A percentile compares a stretch with the other conserved stretches of the same genome.
phyloP scores from a whole-genome alignment of 2,888 invertebrate genomes.

The Marasmarcha lunaedactyla region DNA sequence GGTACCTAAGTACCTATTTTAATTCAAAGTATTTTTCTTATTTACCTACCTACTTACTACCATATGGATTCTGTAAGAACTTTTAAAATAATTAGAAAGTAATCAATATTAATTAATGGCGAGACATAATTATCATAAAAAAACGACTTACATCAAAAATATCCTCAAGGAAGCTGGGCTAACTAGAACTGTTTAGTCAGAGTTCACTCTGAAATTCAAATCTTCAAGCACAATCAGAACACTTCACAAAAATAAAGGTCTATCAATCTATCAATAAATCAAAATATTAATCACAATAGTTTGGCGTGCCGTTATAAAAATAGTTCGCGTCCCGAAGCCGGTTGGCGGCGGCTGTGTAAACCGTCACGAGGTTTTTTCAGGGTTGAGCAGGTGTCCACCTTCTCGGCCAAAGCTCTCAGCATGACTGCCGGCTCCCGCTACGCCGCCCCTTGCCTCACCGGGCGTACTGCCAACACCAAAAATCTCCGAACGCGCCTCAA shows the following conservation, averaged over 20 bases:
- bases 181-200: slow-evolving; percentile 4
- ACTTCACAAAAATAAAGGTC: slow-evolving; percentile 38
- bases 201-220: slow-evolving; percentile 19
- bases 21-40: too few relatives aligned
- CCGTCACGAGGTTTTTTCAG: slow-evolving; percentile 56
- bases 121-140: too few relatives aligned
- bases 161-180: too few relatives aligned
- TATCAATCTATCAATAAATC: neutral
- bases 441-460: slow-evolving; percentile 59
- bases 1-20: too few relatives aligned
- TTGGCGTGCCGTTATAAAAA: slow-evolving; percentile 51
- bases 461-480: slow-evolving; percentile 62
- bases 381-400: slow-evolving; percentile 58
- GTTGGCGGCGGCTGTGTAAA: slow-evolving; percentile 18
- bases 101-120: too few relatives aligned
- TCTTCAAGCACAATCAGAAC: slow-evolving; percentile 31
- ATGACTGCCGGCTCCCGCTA: slow-evolving; percentile 69
- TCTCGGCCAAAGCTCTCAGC: slow-evolving; percentile 64
- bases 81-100: too few relatives aligned
- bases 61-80: too few relatives aligned
- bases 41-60: too few relatives aligned
- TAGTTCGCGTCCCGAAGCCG: slow-evolving; percentile 12
- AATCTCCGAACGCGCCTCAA: slow-evolving; percentile 36
- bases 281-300: slow-evolving; percentile 41
- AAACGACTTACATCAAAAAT: too few relatives aligned